Evolutionary conservation across 2,113 vertebrate genomes (phyloP).

Genomic region (Polyodon spathula): DNA sequence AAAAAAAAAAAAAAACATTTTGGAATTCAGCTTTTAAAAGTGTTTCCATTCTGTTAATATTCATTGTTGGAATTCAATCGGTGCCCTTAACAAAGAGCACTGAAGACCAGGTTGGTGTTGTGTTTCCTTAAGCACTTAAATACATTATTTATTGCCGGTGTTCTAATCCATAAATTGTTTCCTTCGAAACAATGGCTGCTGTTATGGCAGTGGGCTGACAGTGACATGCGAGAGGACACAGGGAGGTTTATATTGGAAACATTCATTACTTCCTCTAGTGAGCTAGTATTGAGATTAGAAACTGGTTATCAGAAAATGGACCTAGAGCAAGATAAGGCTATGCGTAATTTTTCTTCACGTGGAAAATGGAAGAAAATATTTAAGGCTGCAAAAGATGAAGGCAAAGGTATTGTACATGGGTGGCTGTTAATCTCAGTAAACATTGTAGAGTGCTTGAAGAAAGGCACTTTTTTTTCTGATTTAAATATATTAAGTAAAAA

Average conservation of each 20-base stretch:
- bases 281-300: background rate
- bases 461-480: too few species aligned
- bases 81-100: slow-evolving; percentile 27
- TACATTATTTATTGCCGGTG: slow-evolving; percentile 83
- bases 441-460: background rate
- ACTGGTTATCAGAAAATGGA: slow-evolving; percentile 14
- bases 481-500: too few species aligned
- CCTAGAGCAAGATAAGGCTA: background rate
- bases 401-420: slow-evolving; percentile 4
- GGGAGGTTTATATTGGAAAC: background rate
- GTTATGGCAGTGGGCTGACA: slow-evolving; percentile 9
- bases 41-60: slow-evolving; percentile 34
- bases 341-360: slow-evolving; percentile 6
- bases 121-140: slow-evolving; percentile 50
- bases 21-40: slow-evolving; percentile 18
- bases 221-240: slow-evolving; percentile 11
- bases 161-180: slow-evolving; percentile 48
- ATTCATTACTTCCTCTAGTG: background rate
- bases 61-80: slow-evolving; percentile 4
- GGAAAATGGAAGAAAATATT: slow-evolving; percentile 21
- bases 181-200: slow-evolving; percentile 18
- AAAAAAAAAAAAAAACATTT: too few species aligned
- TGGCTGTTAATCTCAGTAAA: too few species aligned
- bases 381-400: slow-evolving; percentile 17
- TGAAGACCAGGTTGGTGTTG: slow-evolving; percentile 42